Conservation (phyloP, 2,113 vertebrate genomes). For the Rhinopomastus cyanomelas region DNA sequence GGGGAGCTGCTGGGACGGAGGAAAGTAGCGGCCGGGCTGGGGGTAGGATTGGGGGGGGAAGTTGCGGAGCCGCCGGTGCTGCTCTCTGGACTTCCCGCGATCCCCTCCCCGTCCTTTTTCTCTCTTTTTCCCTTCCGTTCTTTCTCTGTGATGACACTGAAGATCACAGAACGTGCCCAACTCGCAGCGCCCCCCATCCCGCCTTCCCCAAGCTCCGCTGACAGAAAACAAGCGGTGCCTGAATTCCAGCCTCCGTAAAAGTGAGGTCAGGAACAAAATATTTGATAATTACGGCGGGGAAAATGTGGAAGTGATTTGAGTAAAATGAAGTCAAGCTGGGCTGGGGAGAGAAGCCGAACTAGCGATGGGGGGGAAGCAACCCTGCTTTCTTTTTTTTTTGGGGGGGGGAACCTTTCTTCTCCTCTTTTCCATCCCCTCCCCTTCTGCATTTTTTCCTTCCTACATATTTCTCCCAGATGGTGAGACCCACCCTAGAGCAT, state of each 20-base stretch:
- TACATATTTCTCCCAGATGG: conserved; percentile 59
- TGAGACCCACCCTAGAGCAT: conserved; percentile 53
- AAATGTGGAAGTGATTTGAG: conserved; percentile 81
- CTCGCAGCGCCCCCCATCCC: conserved; percentile 4
- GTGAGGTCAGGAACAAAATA: conserved; percentile 80
- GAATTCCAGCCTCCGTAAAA: conserved; percentile 70
- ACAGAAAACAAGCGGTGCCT: conserved; percentile 61
- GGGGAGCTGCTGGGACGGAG: not conserved
- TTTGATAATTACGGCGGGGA: conserved; percentile 73
- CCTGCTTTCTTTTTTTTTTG: conserved; percentile 47
- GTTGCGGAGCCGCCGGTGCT: not conserved
- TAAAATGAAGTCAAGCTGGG: conserved; percentile 66
- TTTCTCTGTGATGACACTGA: conserved; percentile 46
- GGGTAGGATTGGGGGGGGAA: not conserved
- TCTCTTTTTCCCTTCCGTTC: not conserved
- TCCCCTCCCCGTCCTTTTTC: not conserved
- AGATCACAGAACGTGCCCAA: conserved; percentile 21
- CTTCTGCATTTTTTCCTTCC: conserved; percentile 29
- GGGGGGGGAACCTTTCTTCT: no score
- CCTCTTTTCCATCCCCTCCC: not conserved
- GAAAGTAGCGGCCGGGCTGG: not conserved
- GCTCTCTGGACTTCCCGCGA: not conserved
- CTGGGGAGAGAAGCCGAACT: conserved; percentile 68
- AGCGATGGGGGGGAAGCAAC: conserved; percentile 52
- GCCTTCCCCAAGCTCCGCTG: conserved; percentile 41